Percentiles rank a stretch among this genome's conserved stretches.
phyloP scores from a whole-genome alignment of 2,888 invertebrate species.

The Scotopteryx bipunctaria region DNA sequence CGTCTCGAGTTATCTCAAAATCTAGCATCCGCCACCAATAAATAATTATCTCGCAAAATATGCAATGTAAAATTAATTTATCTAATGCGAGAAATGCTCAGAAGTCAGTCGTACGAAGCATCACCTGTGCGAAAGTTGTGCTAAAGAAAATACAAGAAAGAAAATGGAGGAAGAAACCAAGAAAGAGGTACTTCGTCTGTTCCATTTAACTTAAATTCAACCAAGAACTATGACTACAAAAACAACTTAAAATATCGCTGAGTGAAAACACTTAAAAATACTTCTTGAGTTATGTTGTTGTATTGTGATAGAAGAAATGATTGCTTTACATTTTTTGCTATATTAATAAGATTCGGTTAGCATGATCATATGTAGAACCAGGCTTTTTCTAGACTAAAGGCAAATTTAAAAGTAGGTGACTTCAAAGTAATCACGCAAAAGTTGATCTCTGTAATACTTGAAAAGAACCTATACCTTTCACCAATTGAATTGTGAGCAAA shows the following conservation, averaged over 20 bases:
- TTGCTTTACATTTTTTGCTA: not conserved
- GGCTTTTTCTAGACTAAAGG: no score
- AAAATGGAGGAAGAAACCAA: conserved; percentile 51
- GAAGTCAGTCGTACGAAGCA: conserved; percentile 59
- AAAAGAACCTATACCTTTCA: conserved; percentile 19
- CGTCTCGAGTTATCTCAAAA: conserved; percentile 71
- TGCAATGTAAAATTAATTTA: conserved; percentile 69
- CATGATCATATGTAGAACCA: no score
- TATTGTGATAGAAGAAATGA: no score
- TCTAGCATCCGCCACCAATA: conserved; percentile 73
- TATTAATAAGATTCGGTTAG: no score
- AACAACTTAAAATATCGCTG: no score
- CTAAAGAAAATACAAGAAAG: conserved; percentile 30
- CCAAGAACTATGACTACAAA: no score
- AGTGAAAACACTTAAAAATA: no score
- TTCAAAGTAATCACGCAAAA: not conserved
- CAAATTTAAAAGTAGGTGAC: not conserved
- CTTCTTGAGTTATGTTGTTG: no score
- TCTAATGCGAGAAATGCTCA: conserved; percentile 57
- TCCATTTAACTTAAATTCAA: not conserved
- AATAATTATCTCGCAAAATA: conserved; percentile 72
- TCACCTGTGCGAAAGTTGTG: conserved; percentile 47
- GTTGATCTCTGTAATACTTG: not conserved
- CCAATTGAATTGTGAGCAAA: conserved; percentile 27
- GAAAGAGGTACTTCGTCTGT: conserved; percentile 59